Evolutionary conservation across 2,113 vertebrate genomes (phyloP).

Genomic region (Promerops cafer): DNA sequence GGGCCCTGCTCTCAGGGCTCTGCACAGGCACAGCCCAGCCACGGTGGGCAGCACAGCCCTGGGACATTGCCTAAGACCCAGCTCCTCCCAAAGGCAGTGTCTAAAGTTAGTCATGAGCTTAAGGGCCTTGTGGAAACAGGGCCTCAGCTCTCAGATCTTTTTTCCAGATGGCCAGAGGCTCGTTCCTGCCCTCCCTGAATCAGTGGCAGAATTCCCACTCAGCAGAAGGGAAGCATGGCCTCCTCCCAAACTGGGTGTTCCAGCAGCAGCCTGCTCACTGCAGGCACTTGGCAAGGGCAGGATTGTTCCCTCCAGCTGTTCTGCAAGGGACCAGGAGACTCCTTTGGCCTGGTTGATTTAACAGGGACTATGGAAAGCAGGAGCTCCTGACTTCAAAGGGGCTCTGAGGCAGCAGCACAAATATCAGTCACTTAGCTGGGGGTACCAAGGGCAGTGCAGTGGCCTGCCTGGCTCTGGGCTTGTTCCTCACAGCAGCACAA

Average conservation of each 20-base stretch:
- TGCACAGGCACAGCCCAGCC: background rate
- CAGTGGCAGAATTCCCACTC: background rate
- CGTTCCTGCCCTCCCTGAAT: background rate
- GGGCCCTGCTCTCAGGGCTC: background rate
- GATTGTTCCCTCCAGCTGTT: background rate
- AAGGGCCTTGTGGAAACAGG: background rate
- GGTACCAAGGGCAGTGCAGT: background rate
- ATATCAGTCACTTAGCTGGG: background rate
- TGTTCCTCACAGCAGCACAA: background rate
- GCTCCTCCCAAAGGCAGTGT: background rate
- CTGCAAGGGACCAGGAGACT: background rate
- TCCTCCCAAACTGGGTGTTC: background rate
- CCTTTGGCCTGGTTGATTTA: background rate
- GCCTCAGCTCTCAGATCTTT: background rate
- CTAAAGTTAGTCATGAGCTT: background rate
- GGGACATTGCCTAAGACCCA: background rate
- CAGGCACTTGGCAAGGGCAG: background rate
- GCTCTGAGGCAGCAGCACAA: background rate
- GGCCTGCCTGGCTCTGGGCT: background rate
- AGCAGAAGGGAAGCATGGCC: background rate
- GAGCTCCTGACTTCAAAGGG: background rate
- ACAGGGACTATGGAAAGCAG: background rate
- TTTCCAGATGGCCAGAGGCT: slow-evolving; percentile 6
- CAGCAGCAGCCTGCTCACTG: background rate
- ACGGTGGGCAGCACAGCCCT: background rate